Conservation (phyloP, 2,113 vertebrate species). For the Ceuthmochares aereus region DNA sequence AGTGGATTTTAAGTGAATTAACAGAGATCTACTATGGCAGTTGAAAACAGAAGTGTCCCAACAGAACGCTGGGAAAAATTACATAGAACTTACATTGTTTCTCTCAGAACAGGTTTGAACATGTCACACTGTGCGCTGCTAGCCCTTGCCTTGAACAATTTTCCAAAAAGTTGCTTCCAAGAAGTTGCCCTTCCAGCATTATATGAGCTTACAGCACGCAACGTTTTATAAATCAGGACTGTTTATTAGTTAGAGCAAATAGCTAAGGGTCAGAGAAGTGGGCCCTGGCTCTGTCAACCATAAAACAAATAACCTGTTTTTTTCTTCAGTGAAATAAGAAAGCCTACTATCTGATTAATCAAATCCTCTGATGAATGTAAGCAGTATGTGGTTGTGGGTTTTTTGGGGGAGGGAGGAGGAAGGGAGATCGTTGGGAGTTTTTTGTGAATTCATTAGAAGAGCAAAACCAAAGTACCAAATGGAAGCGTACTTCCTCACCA, state of each 20-base stretch:
- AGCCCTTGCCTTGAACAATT: not conserved
- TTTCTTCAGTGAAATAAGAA: not conserved
- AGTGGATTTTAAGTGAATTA: not conserved
- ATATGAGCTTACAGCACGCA: not conserved
- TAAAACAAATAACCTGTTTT: not conserved
- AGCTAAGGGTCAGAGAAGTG: not conserved
- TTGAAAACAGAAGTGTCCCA: not conserved
- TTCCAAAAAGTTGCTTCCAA: not conserved
- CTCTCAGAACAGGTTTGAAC: not conserved
- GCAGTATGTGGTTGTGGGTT: not conserved
- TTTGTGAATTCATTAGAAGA: not conserved
- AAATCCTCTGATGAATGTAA: not conserved
- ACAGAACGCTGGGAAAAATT: not conserved
- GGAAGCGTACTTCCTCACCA: not conserved
- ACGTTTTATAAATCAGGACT: not conserved
- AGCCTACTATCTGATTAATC: not conserved
- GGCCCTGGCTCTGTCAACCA: not conserved
- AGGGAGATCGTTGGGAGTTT: fast-evolving
- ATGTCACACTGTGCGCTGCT: not conserved
- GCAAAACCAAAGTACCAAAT: not conserved
- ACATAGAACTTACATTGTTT: not conserved
- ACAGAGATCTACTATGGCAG: not conserved
- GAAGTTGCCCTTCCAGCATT: not conserved
- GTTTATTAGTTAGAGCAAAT: not conserved
- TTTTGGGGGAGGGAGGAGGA: too few relatives aligned